Conservation (phyloP, 2,888 invertebrate species). For the Sipha maydis region DNA sequence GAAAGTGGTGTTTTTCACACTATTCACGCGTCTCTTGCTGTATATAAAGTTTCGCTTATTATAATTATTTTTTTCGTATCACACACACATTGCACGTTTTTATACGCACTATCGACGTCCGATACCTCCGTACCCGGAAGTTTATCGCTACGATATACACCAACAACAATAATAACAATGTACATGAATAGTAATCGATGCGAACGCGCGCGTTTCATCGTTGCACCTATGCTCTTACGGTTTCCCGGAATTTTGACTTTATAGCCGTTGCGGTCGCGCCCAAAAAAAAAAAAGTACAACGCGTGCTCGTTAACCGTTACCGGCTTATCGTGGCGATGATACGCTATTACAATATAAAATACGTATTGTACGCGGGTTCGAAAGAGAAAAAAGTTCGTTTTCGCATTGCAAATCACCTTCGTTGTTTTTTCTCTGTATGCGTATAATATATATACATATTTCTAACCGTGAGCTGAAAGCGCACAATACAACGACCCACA, state of each 20-base stretch:
- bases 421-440: too few relatives aligned
- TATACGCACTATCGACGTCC: background rate
- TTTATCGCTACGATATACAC: background rate
- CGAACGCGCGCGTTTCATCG: background rate
- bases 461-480: background rate
- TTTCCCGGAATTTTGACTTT: constrained; percentile 30
- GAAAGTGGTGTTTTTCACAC: background rate
- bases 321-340: too few relatives aligned
- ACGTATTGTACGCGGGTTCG: too few relatives aligned
- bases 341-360: too few relatives aligned
- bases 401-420: too few relatives aligned
- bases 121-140: background rate
- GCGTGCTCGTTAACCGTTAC: background rate
- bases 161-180: background rate
- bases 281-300: background rate
- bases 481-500: background rate
- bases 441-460: background rate
- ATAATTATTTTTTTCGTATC: background rate
- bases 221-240: constrained; percentile 27
- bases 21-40: background rate
- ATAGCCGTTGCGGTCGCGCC: background rate
- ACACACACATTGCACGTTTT: background rate
- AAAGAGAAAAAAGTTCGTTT: too few relatives aligned
- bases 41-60: background rate
- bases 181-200: background rate